phyloP scores from a whole-genome alignment of 1,140 invertebrate species.

The Hesperophylax magnus region DNA sequence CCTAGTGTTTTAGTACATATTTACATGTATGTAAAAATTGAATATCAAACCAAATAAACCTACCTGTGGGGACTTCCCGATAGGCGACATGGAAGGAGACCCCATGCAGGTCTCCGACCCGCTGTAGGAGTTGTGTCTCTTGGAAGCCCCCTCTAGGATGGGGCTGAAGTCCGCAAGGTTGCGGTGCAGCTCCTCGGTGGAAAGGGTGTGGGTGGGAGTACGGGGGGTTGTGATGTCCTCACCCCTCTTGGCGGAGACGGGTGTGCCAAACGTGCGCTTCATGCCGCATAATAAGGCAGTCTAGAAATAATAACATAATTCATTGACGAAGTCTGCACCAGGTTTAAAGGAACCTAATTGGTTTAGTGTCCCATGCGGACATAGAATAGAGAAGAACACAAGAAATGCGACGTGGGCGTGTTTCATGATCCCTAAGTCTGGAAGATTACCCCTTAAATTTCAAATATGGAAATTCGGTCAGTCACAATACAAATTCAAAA shows the following conservation, averaged over 20 bases:
- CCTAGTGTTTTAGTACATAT: too few relatives aligned
- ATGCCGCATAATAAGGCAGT: slow-evolving; percentile 63
- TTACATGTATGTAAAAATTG: too few relatives aligned
- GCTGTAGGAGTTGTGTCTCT: slow-evolving; percentile 53
- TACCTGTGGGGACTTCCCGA: slow-evolving; percentile 38
- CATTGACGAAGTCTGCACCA: background rate
- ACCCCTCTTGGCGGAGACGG: slow-evolving; percentile 23
- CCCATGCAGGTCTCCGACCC: slow-evolving; percentile 4
- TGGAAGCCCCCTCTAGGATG: slow-evolving; percentile 61
- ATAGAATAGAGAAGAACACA: too few relatives aligned
- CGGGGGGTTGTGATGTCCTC: too few relatives aligned
- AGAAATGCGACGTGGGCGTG: too few relatives aligned
- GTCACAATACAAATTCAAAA: too few relatives aligned
- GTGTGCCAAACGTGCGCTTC: slow-evolving; percentile 66
- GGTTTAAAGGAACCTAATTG: too few relatives aligned
- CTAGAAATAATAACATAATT: slow-evolving; percentile 58
- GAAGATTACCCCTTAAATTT: too few relatives aligned
- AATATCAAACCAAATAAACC: slow-evolving; percentile 7
- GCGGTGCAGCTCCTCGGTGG: background rate
- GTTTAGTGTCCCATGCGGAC: too few relatives aligned
- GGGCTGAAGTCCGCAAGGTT: slow-evolving; percentile 61
- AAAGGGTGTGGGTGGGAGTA: background rate
- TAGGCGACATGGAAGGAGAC: slow-evolving; percentile 54
- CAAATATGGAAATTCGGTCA: too few relatives aligned
- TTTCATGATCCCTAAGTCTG: too few relatives aligned